phyloP scores from a whole-genome alignment of 2,888 invertebrate species.

The Platerodrilus igneus region DNA sequence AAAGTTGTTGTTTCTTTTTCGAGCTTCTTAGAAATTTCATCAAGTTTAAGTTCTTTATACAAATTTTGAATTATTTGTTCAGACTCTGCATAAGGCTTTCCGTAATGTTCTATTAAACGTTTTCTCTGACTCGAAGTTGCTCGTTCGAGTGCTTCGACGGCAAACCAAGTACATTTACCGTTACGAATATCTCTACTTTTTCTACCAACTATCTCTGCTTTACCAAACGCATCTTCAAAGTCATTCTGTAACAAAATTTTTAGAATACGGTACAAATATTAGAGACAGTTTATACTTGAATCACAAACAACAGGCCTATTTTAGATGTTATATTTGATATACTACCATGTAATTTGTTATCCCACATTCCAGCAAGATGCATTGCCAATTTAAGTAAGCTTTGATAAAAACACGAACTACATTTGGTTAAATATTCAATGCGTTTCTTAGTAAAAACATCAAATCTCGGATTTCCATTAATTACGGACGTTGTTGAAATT shows the following conservation, averaged over 20 bases:
- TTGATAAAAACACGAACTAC: no score
- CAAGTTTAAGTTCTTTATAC: no score
- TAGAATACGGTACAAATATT: no score
- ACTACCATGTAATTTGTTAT: no score
- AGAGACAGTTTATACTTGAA: no score
- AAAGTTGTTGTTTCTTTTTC: no score
- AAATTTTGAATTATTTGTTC: conserved; percentile 67
- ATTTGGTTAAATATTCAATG: conserved; percentile 83
- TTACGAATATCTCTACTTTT: conserved; percentile 88
- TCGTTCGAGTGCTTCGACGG: conserved; percentile 81
- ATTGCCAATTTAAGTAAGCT: conserved; percentile 83
- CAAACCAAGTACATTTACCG: conserved; percentile 94
- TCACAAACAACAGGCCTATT: no score
- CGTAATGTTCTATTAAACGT: conserved; percentile 74
- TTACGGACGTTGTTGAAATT: conserved; percentile 60
- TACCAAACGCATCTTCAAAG: conserved; percentile 87
- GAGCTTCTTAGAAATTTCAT: no score
- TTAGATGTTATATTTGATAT: no score
- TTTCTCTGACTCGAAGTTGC: conserved; percentile 66
- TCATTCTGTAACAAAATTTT: conserved; percentile 67
- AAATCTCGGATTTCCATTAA: conserved; percentile 56
- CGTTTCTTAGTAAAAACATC: conserved; percentile 77
- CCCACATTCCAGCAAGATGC: no score
- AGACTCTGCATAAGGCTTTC: conserved; percentile 60
- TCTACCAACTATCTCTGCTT: conserved; percentile 82